These are phyloP conservation scores for Acropora tenuis DNA, from an alignment of 64 coral and sea anemone genomes.

Conservation along the genomic window DNA sequence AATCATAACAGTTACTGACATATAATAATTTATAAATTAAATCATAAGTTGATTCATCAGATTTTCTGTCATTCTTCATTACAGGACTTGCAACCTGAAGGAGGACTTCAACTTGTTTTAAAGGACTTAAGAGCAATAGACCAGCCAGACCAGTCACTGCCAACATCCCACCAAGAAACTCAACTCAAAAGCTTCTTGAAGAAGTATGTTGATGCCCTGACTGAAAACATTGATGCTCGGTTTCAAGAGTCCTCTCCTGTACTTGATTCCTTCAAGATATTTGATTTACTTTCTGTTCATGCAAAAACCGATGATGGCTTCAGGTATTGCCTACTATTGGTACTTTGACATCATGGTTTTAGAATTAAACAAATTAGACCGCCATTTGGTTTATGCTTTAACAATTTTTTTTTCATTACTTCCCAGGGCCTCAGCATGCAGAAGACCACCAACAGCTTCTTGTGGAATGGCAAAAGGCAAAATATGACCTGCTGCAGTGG, in stretches of 20 bases:
- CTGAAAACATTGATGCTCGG: conserved; percentile 17
- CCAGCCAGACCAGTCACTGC: conserved; percentile 13
- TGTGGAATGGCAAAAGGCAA: conserved; percentile 56
- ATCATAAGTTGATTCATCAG: no score
- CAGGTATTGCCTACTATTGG: conserved; percentile 46
- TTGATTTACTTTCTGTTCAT: conserved; percentile 61
- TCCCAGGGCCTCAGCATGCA: conserved; percentile 44
- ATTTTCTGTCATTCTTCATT: not conserved
- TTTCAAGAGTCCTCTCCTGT: conserved; percentile 25
- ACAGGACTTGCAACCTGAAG: conserved; percentile 42
- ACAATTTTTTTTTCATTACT: conserved; percentile 13
- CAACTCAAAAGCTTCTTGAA: conserved; percentile 20
- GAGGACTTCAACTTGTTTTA: conserved; percentile 24
- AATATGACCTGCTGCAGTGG: conserved; percentile 57
- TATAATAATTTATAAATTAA: no score
- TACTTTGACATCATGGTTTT: conserved; percentile 28
- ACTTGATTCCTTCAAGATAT: conserved; percentile 57
- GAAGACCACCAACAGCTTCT: conserved; percentile 38
- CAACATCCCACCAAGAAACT: not conserved
- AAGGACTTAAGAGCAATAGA: conserved; percentile 10
- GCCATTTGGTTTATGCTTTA: conserved; percentile 7
- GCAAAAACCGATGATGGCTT: conserved; percentile 57
- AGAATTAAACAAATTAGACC: conserved; percentile 17
- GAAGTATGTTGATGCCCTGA: conserved; percentile 34
- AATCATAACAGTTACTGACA: no score